Evolutionary conservation across 1,140 invertebrate species (phyloP).

Genomic region (Leucophenga varia): DNA sequence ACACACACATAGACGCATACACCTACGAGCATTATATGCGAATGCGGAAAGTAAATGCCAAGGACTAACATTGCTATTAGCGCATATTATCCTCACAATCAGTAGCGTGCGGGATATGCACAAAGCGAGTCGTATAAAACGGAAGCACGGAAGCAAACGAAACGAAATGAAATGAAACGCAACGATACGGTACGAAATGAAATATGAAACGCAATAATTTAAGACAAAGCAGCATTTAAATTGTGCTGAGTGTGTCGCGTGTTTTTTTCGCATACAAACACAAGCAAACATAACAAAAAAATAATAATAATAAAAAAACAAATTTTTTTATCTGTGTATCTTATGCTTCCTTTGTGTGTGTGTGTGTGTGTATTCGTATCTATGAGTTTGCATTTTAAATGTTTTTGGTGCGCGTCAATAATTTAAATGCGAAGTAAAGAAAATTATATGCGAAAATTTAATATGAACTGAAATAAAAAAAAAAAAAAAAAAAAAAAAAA

Average conservation of each 20-base stretch:
- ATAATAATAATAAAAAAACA: no score
- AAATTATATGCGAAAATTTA: background rate
- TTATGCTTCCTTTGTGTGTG: background rate
- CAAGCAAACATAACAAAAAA: background rate
- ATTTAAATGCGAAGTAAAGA: background rate
- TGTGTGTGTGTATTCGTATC: background rate
- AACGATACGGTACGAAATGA: no score
- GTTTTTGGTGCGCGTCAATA: background rate
- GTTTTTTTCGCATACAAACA: background rate
- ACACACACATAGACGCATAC: constrained; percentile 5
- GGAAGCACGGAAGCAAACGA: no score
- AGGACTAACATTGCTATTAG: constrained; percentile 24
- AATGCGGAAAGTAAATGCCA: constrained; percentile 33
- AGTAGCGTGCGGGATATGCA: constrained; percentile 37
- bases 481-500: constrained; percentile 6
- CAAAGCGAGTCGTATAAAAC: constrained; percentile 32
- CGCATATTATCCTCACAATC: constrained; percentile 14
- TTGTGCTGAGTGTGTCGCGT: no score
- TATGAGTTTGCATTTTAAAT: background rate
- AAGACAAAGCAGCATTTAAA: no score
- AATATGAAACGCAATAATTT: background rate
- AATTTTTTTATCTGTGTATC: background rate
- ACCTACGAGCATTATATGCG: constrained; percentile 18
- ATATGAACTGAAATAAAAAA: constrained; percentile 1
- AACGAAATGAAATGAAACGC: no score